Conservation (phyloP, 2,888 invertebrate species). For the Reticulitermes lucifugus region DNA sequence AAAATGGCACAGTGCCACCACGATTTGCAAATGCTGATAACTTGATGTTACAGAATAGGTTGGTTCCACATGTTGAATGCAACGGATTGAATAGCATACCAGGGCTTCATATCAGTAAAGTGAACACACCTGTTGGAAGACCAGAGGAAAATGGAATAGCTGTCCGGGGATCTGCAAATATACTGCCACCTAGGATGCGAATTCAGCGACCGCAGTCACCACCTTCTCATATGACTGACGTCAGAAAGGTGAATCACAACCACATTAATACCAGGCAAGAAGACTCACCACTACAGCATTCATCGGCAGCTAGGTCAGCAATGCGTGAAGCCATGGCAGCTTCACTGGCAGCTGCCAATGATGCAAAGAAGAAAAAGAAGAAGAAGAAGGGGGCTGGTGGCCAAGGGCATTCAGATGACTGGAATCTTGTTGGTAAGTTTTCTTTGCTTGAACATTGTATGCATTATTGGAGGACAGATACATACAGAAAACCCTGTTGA, state of each 20-base stretch:
- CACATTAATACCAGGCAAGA: not conserved
- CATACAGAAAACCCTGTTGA: not conserved
- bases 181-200: slow-evolving; percentile 38
- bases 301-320: slow-evolving; percentile 32
- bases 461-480: not conserved
- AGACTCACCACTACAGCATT: not conserved
- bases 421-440: slow-evolving; percentile 55
- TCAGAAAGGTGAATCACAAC: slow-evolving; percentile 32
- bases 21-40: slow-evolving; percentile 48
- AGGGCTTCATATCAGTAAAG: slow-evolving; percentile 63
- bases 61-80: slow-evolving; percentile 56
- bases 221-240: not conserved
- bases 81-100: slow-evolving; percentile 59
- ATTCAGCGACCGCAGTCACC: slow-evolving; percentile 4
- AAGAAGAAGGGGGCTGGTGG: slow-evolving; percentile 54
- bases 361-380: slow-evolving; percentile 57
- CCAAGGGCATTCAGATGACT: slow-evolving; percentile 55
- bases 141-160: slow-evolving; percentile 18
- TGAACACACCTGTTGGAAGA: slow-evolving; percentile 54
- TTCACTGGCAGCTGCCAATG: slow-evolving; percentile 51
- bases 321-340: slow-evolving; percentile 46
- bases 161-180: slow-evolving; percentile 3
- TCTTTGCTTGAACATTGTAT: no score
- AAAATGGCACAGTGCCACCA: slow-evolving; percentile 48
- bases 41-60: slow-evolving; percentile 39